A percentile compares a stretch with the other conserved stretches of the same genome.
Conservation (phyloP, 2,888 invertebrate species). For the Venusia cambrica region DNA sequence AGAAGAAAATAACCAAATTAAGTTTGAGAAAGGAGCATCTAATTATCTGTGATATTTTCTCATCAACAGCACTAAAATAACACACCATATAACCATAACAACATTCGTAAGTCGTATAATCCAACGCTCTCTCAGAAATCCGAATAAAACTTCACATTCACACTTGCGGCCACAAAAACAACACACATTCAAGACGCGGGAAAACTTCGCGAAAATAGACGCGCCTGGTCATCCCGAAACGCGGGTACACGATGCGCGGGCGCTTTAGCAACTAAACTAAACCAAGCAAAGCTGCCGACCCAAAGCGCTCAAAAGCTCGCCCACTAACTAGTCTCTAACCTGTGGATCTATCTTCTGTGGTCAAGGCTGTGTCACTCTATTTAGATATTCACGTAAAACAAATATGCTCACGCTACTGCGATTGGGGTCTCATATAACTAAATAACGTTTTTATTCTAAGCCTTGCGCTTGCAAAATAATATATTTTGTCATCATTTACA, state of each 20-base stretch:
- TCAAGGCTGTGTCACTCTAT: slow-evolving; percentile 11
- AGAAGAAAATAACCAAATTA: too few species aligned
- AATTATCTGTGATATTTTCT: too few species aligned
- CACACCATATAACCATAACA: too few species aligned
- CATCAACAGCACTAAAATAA: too few species aligned
- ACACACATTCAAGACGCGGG: slow-evolving; percentile 16
- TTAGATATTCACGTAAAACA: slow-evolving; percentile 1
- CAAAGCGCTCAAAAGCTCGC: slow-evolving; percentile 67
- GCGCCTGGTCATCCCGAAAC: slow-evolving; percentile 29
- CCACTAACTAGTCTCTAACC: slow-evolving; percentile 15
- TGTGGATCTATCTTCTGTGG: slow-evolving; percentile 18
- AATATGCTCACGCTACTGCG: slow-evolving; percentile 2
- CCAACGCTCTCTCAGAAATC: slow-evolving; percentile 30
- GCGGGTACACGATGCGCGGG: slow-evolving; percentile 68
- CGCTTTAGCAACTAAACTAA: slow-evolving; percentile 63
- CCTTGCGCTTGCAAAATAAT: too few species aligned
- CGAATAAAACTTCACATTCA: slow-evolving; percentile 27
- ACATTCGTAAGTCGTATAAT: too few species aligned
- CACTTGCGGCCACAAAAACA: slow-evolving; percentile 15
- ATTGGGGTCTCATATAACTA: background rate
- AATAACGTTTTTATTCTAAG: too few species aligned
- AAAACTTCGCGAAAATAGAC: slow-evolving; percentile 25
- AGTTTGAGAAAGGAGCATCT: too few species aligned
- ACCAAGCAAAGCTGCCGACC: slow-evolving; percentile 42
- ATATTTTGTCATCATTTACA: too few species aligned